Evolutionary conservation across 2,888 invertebrate species (phyloP).

Genomic region (Pandemis cinnamomeana): DNA sequence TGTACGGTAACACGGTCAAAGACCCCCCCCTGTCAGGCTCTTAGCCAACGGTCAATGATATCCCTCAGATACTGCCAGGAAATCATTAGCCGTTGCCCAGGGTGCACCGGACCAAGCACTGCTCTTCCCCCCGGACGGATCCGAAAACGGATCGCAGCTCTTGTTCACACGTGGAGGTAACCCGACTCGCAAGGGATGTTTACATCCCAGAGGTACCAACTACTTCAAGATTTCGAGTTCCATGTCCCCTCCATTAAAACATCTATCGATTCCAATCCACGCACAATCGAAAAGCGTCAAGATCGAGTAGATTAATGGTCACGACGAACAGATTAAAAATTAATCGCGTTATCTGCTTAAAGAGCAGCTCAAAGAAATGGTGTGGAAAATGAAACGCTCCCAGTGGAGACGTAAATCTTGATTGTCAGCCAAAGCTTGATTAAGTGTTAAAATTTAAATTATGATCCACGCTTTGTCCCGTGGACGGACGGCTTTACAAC

Average conservation of each 20-base stretch:
- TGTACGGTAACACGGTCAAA: no score
- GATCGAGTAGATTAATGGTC: slow-evolving; percentile 54
- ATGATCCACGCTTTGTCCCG: slow-evolving; percentile 59
- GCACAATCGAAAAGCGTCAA: slow-evolving; percentile 22
- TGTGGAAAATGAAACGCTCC: slow-evolving; percentile 71
- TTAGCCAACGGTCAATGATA: no score
- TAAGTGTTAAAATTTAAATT: slow-evolving; percentile 81
- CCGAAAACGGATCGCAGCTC: no score
- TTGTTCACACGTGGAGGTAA: no score
- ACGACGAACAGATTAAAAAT: slow-evolving; percentile 70
- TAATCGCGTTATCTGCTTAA: slow-evolving; percentile 67
- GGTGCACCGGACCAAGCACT: no score
- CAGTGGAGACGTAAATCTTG: slow-evolving; percentile 68
- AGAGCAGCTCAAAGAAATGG: slow-evolving; percentile 69
- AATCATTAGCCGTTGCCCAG: no score
- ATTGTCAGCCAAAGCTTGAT: slow-evolving; percentile 77
- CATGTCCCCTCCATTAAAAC: not conserved
- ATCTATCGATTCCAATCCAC: slow-evolving; percentile 23
- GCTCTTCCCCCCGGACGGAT: no score
- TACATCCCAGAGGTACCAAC: no score
- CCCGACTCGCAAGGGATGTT: no score
- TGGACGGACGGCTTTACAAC: slow-evolving; percentile 48
- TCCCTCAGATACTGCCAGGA: no score
- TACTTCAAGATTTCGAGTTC: no score
- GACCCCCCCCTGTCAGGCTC: no score